These are phyloP conservation scores for Leptobrachium leishanense DNA, from an alignment of 2,113 vertebrate genomes.

Conservation along the genomic window DNA sequence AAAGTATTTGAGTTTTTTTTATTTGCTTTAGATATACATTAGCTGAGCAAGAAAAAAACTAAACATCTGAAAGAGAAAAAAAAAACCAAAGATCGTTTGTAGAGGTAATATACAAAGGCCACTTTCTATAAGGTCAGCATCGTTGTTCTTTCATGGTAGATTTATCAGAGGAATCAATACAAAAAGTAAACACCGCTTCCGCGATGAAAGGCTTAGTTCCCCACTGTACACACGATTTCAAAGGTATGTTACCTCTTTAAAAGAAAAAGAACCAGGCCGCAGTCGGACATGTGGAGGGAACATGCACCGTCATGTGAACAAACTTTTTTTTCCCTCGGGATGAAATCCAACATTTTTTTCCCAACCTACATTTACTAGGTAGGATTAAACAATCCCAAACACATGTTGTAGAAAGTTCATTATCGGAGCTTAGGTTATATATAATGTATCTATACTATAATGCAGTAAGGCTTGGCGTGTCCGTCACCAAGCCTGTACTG, in stretches of 20 bases:
- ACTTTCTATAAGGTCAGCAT: background rate
- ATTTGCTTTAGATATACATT: background rate
- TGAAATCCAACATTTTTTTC: background rate
- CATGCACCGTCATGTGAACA: conserved; percentile 25
- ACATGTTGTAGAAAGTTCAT: too few species aligned
- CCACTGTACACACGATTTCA: conserved; percentile 38
- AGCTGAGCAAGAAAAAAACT: background rate
- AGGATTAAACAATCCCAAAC: too few species aligned
- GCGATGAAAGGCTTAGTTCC: conserved; percentile 38
- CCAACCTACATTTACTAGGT: too few species aligned
- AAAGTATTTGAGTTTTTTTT: too few species aligned
- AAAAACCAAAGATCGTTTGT: conserved; percentile 12
- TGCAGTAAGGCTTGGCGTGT: too few species aligned
- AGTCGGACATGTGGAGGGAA: conserved; percentile 34
- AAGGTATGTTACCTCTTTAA: conserved; percentile 20
- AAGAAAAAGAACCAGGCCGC: conserved; percentile 27
- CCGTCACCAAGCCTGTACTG: too few species aligned
- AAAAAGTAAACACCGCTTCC: conserved; percentile 39
- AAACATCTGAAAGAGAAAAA: conserved; percentile 5
- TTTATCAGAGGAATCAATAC: conserved; percentile 41
- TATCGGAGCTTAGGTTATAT: too few species aligned
- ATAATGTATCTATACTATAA: too few species aligned
- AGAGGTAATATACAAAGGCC: conserved; percentile 15
- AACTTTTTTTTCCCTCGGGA: conserved; percentile 13
- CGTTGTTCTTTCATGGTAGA: conserved; percentile 21